Evolutionary conservation across 2,888 invertebrate genomes (phyloP), one percentile per base, ranked within the genome.

Genomic region (Lumbricus terrestris): DNA sequence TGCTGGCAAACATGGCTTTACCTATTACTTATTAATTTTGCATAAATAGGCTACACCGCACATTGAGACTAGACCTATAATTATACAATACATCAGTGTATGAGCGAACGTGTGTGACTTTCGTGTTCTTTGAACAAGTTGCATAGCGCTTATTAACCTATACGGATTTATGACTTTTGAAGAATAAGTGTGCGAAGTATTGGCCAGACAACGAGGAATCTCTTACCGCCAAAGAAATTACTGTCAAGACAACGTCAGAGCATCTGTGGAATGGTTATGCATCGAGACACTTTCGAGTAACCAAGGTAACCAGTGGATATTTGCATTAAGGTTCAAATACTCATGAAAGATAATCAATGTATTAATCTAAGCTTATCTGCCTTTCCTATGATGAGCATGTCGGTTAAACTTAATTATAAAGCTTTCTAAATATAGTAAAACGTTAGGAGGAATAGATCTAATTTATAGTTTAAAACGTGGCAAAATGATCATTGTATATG

Each of bases 131-230:
- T n/a, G 29, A 69, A 69, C n/a, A 69, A 69, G 47, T 69, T 69
- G 69, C 69, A 69, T 69, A 69, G 1, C 16, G 8, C 11, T 29
- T 90, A 5, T 35, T 34, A n/a, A n/a, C n/a, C n/a, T n/a, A 23
- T 37, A 18, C 85, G 42, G 29, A 40, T n/a, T 3, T 90, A 6
- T 90, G n/a, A n/a, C 1, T n/a, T 35, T 33, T 82, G 23, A 35
- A 90, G 90, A 42, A 20, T n/a, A 90, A 90, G 47, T 90, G 90
- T 40, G 23, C 33, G 23, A 40, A 90, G 38, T 90, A 90, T 89
- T 90, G 90, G 90, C 82, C 89, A 34, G 89, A 89, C 42, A 47
- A 34, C n/a, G 33, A 42, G 69, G 15, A 37, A 13, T 29, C 34
- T 47, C 16, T 47, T 23, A 20, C n/a, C 1, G 8, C 16, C 69